These are phyloP conservation scores for Barbus barbus DNA, from an alignment of 2,113 vertebrate genomes.

Conservation along the genomic window DNA sequence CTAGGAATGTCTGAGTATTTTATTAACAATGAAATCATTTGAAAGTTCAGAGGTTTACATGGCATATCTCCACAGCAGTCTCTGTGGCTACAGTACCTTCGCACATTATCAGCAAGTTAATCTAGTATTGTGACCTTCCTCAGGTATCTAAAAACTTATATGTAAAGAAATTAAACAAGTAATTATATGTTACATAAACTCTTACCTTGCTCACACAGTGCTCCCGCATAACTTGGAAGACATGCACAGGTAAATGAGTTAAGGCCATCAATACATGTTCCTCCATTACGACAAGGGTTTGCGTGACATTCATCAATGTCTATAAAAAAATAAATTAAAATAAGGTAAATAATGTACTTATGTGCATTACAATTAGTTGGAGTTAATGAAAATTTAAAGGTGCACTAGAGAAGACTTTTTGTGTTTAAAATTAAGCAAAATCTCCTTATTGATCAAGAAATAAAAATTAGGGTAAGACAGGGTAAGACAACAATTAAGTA, in stretches of 20 bases:
- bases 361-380: not conserved
- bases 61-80: not conserved
- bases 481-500: not conserved
- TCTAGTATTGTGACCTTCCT: not conserved
- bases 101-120: not conserved
- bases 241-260: slow-evolving; percentile 88
- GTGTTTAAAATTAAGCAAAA: no score
- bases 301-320: slow-evolving; percentile 95
- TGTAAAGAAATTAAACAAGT: not conserved
- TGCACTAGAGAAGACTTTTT: not conserved
- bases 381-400: not conserved
- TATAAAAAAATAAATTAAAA: slow-evolving; percentile 60
- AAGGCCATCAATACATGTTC: slow-evolving; percentile 87
- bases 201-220: slow-evolving; percentile 92
- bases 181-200: not conserved
- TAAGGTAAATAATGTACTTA: not conserved
- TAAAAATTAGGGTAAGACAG: no score
- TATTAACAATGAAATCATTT: not conserved
- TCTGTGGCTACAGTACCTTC: no score
- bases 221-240: slow-evolving; percentile 89
- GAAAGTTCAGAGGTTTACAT: not conserved
- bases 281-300: slow-evolving; percentile 93
- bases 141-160: not conserved
- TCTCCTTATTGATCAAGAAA: no score
- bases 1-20: not conserved